phyloP scores from a whole-genome alignment of 2,888 invertebrate genomes.

The Tipula vernalis region DNA sequence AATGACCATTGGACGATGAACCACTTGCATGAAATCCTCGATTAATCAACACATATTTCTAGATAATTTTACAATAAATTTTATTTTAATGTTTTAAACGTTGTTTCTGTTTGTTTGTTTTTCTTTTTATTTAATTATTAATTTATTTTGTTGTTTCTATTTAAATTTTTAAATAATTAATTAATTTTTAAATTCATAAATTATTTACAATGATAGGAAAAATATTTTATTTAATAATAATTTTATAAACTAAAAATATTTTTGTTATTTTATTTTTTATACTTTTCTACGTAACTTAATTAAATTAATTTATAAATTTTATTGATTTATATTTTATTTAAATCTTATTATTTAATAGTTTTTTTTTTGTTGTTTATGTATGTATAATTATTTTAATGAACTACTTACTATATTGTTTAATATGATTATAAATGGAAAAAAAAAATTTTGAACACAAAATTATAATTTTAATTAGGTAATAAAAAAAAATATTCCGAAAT shows the following conservation, averaged over 20 bases:
- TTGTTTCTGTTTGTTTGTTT: background rate
- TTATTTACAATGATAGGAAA: conserved; percentile 1
- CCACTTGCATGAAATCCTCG: background rate
- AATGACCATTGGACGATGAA: no score
- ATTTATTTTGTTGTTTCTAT: background rate
- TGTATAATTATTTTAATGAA: background rate
- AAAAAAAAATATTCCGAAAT: background rate
- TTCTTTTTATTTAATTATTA: background rate
- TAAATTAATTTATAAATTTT: background rate
- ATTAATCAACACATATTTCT: background rate
- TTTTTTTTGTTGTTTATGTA: background rate
- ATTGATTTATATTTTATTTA: background rate
- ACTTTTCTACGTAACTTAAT: background rate
- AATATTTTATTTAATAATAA: background rate
- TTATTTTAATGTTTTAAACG: background rate
- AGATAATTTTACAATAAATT: background rate
- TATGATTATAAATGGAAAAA: background rate
- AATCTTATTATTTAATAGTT: background rate
- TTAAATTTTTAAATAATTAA: background rate
- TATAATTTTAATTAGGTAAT: background rate
- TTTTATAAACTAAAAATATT: background rate
- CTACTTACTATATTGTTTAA: background rate
- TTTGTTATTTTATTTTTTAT: background rate
- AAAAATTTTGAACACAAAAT: background rate
- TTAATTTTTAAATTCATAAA: background rate